Evolutionary conservation across 1,140 invertebrate species (phyloP).

Genomic region (Neodiprion pinetum): DNA sequence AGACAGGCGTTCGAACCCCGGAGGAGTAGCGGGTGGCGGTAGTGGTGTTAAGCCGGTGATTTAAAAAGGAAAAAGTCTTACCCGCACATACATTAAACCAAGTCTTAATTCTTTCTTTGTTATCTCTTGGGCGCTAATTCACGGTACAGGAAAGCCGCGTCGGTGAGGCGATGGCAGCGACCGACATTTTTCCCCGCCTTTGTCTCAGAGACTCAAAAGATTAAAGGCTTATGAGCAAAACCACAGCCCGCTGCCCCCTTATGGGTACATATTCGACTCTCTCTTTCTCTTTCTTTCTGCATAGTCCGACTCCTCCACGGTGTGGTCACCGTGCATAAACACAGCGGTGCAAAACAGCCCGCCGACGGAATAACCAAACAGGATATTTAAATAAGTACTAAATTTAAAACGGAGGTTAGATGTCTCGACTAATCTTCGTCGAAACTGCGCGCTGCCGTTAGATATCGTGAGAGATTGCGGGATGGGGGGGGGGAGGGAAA

Average conservation of each 20-base stretch:
- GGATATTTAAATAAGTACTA: not conserved
- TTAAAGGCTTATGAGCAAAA: constrained; percentile 49
- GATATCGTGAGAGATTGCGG: too few species aligned
- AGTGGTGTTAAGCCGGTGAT: constrained; percentile 42
- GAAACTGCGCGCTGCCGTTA: too few species aligned
- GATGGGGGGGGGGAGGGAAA: too few species aligned
- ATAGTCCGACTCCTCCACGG: too few species aligned
- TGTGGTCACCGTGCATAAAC: not conserved
- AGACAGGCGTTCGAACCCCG: constrained; percentile 18
- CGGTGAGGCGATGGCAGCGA: constrained; percentile 28
- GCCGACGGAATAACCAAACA: not conserved
- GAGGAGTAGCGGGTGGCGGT: constrained; percentile 41
- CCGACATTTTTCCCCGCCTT: constrained; percentile 50
- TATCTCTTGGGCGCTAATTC: constrained; percentile 54
- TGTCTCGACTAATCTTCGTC: too few species aligned
- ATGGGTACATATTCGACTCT: not conserved
- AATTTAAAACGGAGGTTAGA: not conserved
- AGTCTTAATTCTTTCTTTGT: constrained; percentile 58
- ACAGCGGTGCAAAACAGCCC: not conserved
- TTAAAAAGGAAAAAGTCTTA: constrained; percentile 37
- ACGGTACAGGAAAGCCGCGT: constrained; percentile 27
- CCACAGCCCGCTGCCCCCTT: not conserved
- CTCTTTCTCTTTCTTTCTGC: too few species aligned
- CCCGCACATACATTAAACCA: constrained; percentile 13
- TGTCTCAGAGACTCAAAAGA: constrained; percentile 49